Conservation (phyloP, 1,140 invertebrate species). For the Neuroterus valhalla region DNA sequence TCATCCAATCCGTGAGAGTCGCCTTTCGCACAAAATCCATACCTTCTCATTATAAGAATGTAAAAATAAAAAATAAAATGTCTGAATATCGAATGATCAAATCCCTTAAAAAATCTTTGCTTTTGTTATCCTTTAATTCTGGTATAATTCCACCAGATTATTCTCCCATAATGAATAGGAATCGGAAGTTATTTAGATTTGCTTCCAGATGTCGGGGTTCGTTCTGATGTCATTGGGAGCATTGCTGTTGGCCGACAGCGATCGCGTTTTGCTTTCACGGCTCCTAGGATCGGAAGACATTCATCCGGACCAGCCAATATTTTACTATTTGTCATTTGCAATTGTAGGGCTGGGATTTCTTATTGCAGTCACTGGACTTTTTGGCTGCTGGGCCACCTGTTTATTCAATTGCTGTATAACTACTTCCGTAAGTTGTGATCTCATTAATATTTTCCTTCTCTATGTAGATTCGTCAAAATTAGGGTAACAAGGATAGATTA, state of each 20-base stretch:
- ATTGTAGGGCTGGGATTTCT: constrained; percentile 80
- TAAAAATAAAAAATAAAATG: no score
- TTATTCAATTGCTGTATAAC: constrained; percentile 83
- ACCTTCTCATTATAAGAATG: no score
- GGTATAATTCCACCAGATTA: no score
- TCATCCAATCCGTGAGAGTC: no score
- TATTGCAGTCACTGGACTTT: constrained; percentile 79
- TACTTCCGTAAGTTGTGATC: constrained; percentile 76
- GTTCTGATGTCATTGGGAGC: constrained; percentile 82
- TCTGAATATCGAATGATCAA: no score
- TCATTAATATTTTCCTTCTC: not conserved
- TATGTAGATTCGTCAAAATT: not conserved
- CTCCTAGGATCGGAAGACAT: constrained; percentile 76
- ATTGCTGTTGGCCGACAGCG: constrained; percentile 81
- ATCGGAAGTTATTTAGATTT: constrained; percentile 16
- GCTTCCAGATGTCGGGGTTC: constrained; percentile 80
- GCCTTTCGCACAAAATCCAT: no score
- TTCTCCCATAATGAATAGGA: no score
- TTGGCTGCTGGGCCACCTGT: constrained; percentile 88
- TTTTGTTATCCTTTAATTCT: no score
- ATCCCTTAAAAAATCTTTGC: no score
- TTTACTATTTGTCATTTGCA: constrained; percentile 83
- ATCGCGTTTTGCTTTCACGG: constrained; percentile 81
- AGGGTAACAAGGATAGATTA: no score
- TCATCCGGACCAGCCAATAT: constrained; percentile 79